phyloP scores from a whole-genome alignment of 2,888 invertebrate species.

The Dynastes maya region DNA sequence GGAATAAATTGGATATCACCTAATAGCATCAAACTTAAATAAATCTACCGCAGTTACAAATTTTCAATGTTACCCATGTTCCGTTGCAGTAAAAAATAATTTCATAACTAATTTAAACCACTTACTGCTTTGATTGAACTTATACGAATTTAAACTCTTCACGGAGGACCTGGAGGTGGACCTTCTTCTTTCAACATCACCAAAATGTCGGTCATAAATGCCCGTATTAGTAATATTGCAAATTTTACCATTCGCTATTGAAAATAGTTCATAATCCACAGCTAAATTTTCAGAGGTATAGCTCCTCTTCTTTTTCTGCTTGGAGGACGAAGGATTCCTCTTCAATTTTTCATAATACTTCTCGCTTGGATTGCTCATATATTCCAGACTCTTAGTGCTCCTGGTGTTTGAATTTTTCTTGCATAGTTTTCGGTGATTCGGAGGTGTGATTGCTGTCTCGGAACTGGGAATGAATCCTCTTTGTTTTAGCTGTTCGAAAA shows the following conservation, averaged over 20 bases:
- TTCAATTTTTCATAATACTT: conserved; percentile 71
- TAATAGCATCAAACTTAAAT: too few relatives aligned
- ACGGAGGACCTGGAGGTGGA: conserved; percentile 59
- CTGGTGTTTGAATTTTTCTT: conserved; percentile 68
- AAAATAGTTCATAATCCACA: conserved; percentile 83
- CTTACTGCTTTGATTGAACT: conserved; percentile 57
- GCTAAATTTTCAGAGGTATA: conserved; percentile 77
- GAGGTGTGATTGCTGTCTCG: conserved; percentile 56
- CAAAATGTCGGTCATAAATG: conserved; percentile 65
- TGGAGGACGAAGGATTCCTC: conserved; percentile 63
- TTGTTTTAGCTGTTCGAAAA: conserved; percentile 72
- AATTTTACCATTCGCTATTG: conserved; percentile 72
- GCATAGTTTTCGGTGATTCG: conserved; percentile 64
- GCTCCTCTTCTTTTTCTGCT: conserved; percentile 57
- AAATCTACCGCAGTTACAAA: too few relatives aligned
- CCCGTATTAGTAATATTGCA: conserved; percentile 58
- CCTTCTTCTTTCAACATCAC: conserved; percentile 60
- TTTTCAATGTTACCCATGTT: too few relatives aligned
- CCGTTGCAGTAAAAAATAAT: too few relatives aligned
- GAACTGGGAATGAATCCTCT: conserved; percentile 71
- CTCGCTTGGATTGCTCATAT: conserved; percentile 72
- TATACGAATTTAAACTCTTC: conserved; percentile 56
- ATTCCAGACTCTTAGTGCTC: conserved; percentile 72
- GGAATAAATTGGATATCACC: too few relatives aligned
- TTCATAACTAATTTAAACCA: not conserved